Evolutionary conservation across 2,888 invertebrate species (phyloP), one percentile per base, ranked within the genome.

Genomic region (Nudaria mundana): DNA sequence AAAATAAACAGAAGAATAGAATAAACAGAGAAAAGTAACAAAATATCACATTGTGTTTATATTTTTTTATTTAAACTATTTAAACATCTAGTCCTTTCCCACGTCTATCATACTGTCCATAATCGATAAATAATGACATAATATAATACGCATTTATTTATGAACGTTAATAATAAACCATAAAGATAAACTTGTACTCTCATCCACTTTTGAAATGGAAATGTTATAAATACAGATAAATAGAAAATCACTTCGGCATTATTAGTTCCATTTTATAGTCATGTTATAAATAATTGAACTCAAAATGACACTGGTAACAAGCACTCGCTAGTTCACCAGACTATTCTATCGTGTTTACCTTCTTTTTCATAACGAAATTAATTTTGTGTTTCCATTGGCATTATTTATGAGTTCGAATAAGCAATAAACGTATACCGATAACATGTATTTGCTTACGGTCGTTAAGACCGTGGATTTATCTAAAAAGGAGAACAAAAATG

Each of bases 401-500:
- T 80, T 81, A 86, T 87, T 87, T 86, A 87, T 80, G 83, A 75
- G 82, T 80, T 81, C 79, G 81, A 72, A 82, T 81, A 79, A 82
- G 81, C 83, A 84, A 84, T 86, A 86, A 86, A 86, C 72, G 81
- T 83, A 80, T 81, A 80, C 71, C 80, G 81, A 85, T 84, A 84
- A 76, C 85, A 77, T 80, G 82, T 84, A 84, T 85, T 85, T 82
- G 85, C 83, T 81, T 81, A 77, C 76, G 75, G 78, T 82, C 84
- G 87, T 86, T 87, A 85, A 85, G 79, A 73, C 71, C 67, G 66
- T 79, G 83, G 84, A 85, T 86, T 84, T 85, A 84, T 84, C 85
- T 85, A 84, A 88, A 87, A 81, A 77, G 79, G 80, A 80, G 81
- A 85, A 85, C 81, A 81, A 86, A 81, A 85, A 81, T 80, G 81